Evolutionary conservation across 2,797 vertebrate genomes (phyloP), one percentile per base, ranked within the genome.

Genomic region (Anisognathus igniventris): DNA sequence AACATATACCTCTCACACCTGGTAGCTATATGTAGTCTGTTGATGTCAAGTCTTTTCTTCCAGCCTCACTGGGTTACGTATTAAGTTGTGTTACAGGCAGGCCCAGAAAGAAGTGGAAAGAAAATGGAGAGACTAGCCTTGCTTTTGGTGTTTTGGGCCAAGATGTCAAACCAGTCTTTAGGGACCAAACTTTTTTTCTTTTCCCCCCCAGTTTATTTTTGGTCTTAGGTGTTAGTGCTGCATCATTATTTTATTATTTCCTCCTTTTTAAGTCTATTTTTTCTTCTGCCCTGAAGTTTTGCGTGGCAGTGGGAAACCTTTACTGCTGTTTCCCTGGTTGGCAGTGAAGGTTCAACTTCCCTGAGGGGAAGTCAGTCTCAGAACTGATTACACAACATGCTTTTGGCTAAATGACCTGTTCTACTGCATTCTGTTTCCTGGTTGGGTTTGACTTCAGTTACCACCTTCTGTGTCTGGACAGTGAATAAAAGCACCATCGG

Each of bases 391-490:
- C 20, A 50, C 89, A 92, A 65, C 24, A 2, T 57, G 48, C 61
- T 53, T 50, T 57, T 0, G 4, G 64, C 72, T 83, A 6, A 71
- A 4, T 74, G 78, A 92, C 94, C 81, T 85, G 95, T 93, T 92
- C 81, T 92, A 0, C 81, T 85, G 75, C 94, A 89, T 95, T 92
- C 73, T 87, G 56, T 83, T 86, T 87, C 30, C 56, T 87, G 16
- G 8, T 86, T 92, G 72, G 53, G 45, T 89, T 91, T 89, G 45
- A 57, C 64, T 85, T 86, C 33, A 61, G 0, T 82, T 89, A 57
- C 18, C 21, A 8, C 45, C 30, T 87, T 79, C 48, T 16, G 1
- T 87, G 51, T 76, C 31, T 74, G 64, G 40, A 54, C n/a, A 64
- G 37, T 23, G 71, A 73, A 42, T 56, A 64, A 79, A 89, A 76